Base-by-base conservation (phyloP, 2,113 vertebrate genomes). In the Antigone vipio region DNA sequence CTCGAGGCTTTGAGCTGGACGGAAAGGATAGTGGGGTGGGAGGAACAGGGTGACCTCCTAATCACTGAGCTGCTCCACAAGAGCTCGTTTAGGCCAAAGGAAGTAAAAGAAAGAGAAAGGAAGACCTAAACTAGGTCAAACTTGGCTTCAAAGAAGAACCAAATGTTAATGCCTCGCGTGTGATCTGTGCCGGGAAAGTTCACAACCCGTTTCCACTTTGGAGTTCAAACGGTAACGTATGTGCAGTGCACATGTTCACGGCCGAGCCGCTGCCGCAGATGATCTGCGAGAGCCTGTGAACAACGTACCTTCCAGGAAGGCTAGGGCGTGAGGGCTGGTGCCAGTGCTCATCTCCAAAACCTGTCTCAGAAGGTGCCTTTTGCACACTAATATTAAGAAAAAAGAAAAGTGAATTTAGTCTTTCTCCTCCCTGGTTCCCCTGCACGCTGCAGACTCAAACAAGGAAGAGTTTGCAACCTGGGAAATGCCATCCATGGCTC, bases 81-180 rank as follows among this genome's bases (percentile, higher is more conserved):
- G 29, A 85, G 58, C 58, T 75, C 4, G 0, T 60, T 75, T 52
- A 52, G 22, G 12, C 24, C 68, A 53, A 80, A 60, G 40, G 15
- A 87, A 12, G 44, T 30, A 16, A 66, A 60, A 79, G 45, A 95
- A 89, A 92, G 64, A 89, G 80, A 75, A 80, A 91, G 64, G 26
- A 62, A 89, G 44, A 78, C 35, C 72, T 71, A 63, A 89, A 88
- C 12, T 84, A 84, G 80, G 89, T 71, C 82, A 75, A 62, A 72
- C 23, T 13, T 72, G 40, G 56, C 66, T 78, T 95, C 69, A 91
- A 95, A 96, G 74, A 60, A 44, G 74, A 71, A 12, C 30, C 8
- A 16, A 88, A 58, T 29, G 76, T 38, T 59, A 74, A 67, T 38
- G 73, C 26, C 53, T 59, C 5, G 1, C 35, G 45, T 91, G 80